Evolutionary conservation across 1,140 invertebrate genomes (phyloP), one percentile per base, ranked within the genome.

Genomic region (Macrobrachium rosenbergii): DNA sequence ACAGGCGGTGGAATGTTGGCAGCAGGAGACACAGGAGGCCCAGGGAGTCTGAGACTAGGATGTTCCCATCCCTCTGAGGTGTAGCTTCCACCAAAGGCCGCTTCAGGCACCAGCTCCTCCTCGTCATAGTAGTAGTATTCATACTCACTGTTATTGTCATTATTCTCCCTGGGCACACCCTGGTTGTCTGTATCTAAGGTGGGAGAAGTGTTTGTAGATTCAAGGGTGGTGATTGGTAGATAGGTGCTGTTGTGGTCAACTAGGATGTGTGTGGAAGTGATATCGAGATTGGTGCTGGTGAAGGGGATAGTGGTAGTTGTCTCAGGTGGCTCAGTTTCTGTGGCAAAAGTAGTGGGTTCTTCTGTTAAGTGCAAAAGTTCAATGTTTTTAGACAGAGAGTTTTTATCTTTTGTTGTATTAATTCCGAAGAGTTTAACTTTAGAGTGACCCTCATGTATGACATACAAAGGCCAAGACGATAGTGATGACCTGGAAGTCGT

Each of bases 401-500:
- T 37, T 28, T 86, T 82, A n/a, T 89, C 75, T 67, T 89, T 79
- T 3, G 88, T 59, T 67, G 88, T 67, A 73, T 83, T 85, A 5
- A 87, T 83, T 5, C 88, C 83, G 45, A 89, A 89, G 37, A 89
- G 73, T 52, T 72, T 89, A 28, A 89, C 88, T 76, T 89, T 86
- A 16, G 88, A 89, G 63, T 89, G 88, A 62, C 88, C 88, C 80
- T 89, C 80, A 60, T 87, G 77, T 58, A 89, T 89, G 10, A 87
- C 76, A 16, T 87, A 89, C 7, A 82, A 73, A 58, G 88, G 85
- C 62, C 52, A 83, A 23, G 85, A 73, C 17, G 75, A 21, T 52
- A 52, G 62, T 2, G 59, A 17, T 12, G 52, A 45, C 52, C 23
- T 63, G 16, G 59, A 17, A n/a, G 52, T 67, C 58, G 17, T 63